A percentile compares a stretch with the other conserved stretches of the same genome.
Conservation (phyloP, 2,797 vertebrate genomes). For the Ispidina lecontei region DNA sequence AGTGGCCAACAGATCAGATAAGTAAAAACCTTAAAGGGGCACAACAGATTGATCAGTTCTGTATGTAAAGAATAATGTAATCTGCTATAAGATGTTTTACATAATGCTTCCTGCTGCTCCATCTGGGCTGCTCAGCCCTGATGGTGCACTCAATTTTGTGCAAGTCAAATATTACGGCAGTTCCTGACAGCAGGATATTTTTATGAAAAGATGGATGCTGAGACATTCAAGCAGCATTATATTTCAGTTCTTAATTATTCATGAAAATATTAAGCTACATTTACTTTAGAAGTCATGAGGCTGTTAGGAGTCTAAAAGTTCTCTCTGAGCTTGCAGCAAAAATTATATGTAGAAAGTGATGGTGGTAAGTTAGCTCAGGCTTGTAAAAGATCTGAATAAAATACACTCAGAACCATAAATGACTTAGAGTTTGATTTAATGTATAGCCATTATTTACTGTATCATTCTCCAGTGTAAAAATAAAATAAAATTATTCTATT, state of each 20-base stretch:
- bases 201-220: neutral
- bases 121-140: neutral
- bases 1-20: neutral
- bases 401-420: neutral
- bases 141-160: fast-evolving
- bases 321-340: neutral
- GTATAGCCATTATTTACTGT: neutral
- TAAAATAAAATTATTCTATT: fast-evolving
- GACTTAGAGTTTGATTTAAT: neutral
- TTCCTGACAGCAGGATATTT: neutral
- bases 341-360: neutral
- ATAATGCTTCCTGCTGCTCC: constrained; percentile 17
- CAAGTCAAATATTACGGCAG: neutral
- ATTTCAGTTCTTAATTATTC: neutral
- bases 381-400: neutral
- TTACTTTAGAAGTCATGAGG: neutral
- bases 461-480: neutral
- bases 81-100: neutral
- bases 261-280: neutral
- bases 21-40: constrained; percentile 28
- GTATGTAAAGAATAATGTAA: neutral
- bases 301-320: neutral
- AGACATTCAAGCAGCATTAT: neutral
- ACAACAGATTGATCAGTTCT: constrained; percentile 25
- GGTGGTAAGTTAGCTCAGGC: neutral